Evolutionary conservation across 37 sponge, comb jelly and placozoan genomes (phyloP), one percentile per base, ranked within the genome.

Genomic region (Theonella swinhoei): DNA sequence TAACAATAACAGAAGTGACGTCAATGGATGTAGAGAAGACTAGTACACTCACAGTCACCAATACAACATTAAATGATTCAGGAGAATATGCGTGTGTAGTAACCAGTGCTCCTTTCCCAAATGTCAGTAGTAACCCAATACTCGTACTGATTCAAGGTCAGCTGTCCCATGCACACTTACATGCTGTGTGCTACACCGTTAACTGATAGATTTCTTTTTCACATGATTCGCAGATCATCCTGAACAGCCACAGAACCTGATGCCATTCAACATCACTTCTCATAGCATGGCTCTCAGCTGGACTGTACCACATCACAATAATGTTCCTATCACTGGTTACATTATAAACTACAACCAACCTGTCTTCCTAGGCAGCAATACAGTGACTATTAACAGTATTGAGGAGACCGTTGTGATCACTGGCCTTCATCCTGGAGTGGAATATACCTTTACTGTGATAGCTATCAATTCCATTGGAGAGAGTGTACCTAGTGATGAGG

Each of bases 231-330:
- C n/a, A 88, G 89, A 22, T 38, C 47, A 37, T 78, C 83, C 89
- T 26, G 74, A 83, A 32, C 64, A 64, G 32, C 82, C 82, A 59
- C 78, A 70, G 11, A 67, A 88, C 39, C n/a, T 88, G 41, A 84
- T 67, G 3, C 65, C 65, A 1, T 32, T 74, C 4, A 65, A 86
- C 22, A 35, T 77, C 26, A 37, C 43, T 4, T 62, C 86, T 75
- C 59, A 38, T 39, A 72, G 33, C 65, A 47, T 85, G 23, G 38
- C 39, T 2, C 69, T 85, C 14, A 3, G 3, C n/a, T 85, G 89
- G 88, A 63, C 62, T 42, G 93, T 84, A 63, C 86, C 88, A 61
- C 86, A 88, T 68, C 72, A 85, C 58, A 88, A 85, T 73, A 88
- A 92, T 81, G 88, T 82, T 58, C 85, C 83, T 32, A 82, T 92